Conservation (phyloP, 2,888 invertebrate species). For the Lasius fuliginosus region DNA sequence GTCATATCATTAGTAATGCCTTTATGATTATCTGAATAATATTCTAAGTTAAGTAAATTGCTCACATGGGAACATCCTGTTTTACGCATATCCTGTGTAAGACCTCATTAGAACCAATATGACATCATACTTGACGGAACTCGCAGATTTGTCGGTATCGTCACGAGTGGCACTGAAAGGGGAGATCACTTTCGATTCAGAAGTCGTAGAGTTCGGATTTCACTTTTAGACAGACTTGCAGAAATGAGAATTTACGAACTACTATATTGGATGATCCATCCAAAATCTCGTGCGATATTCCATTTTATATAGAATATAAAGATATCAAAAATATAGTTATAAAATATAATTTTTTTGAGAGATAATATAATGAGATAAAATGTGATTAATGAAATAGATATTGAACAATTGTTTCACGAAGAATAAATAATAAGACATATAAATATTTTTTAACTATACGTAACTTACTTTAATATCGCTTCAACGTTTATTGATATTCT, state of each 20-base stretch:
- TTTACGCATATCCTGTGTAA: conserved; percentile 77
- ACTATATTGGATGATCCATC: not conserved
- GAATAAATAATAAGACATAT: not conserved
- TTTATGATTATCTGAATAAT: conserved; percentile 12
- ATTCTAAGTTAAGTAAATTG: conserved; percentile 61
- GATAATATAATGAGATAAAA: not conserved
- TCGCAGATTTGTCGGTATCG: conserved; percentile 57
- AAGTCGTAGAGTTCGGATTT: conserved; percentile 11
- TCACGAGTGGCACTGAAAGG: conserved; percentile 21
- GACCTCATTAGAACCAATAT: conserved; percentile 59
- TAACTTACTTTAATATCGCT: not conserved
- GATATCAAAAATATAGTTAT: not conserved
- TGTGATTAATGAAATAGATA: not conserved
- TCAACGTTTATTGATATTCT: not conserved
- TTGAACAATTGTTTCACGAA: not conserved
- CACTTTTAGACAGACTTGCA: not conserved
- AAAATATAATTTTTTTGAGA: not conserved
- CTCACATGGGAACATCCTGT: conserved; percentile 79
- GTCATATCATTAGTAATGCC: not conserved
- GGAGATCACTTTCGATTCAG: conserved; percentile 18
- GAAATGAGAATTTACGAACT: conserved; percentile 1
- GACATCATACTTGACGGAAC: conserved; percentile 72
- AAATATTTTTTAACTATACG: not conserved
- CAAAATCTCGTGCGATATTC: conserved; percentile 2
- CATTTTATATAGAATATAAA: not conserved